Evolutionary conservation across 35 echinoderm and acorn worm species (phyloP).

Genomic region (Ptychodera flava): DNA sequence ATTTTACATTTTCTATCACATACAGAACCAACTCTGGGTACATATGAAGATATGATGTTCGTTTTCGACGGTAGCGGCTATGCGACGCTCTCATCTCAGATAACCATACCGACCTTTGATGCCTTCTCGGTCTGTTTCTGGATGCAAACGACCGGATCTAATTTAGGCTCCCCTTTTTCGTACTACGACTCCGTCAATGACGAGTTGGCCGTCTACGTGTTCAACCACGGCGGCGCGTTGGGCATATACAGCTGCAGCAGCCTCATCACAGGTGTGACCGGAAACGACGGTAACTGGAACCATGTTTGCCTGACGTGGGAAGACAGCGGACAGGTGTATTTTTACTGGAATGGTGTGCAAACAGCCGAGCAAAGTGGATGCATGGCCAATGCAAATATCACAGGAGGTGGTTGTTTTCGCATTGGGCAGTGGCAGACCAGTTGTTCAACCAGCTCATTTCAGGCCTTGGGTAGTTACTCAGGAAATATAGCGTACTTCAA

Average conservation of each 20-base stretch:
- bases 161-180: neutral
- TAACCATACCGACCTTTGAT: neutral
- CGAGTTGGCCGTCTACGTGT: neutral
- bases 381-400: neutral
- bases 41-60: neutral
- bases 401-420: neutral
- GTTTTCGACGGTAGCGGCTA: neutral
- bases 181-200: neutral
- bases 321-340: neutral
- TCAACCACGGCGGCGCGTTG: neutral
- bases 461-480: neutral
- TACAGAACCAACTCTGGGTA: neutral
- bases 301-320: neutral
- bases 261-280: neutral
- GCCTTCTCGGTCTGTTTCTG: neutral
- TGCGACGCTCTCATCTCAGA: neutral
- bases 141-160: neutral
- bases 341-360: neutral
- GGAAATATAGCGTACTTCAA: neutral
- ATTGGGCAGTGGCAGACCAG: neutral
- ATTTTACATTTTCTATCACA: no score
- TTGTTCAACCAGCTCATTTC: neutral
- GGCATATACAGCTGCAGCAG: neutral
- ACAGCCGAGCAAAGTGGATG: neutral
- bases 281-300: neutral